phyloP scores from a whole-genome alignment of 2,797 vertebrate genomes.

The Bradypodion pumilum region DNA sequence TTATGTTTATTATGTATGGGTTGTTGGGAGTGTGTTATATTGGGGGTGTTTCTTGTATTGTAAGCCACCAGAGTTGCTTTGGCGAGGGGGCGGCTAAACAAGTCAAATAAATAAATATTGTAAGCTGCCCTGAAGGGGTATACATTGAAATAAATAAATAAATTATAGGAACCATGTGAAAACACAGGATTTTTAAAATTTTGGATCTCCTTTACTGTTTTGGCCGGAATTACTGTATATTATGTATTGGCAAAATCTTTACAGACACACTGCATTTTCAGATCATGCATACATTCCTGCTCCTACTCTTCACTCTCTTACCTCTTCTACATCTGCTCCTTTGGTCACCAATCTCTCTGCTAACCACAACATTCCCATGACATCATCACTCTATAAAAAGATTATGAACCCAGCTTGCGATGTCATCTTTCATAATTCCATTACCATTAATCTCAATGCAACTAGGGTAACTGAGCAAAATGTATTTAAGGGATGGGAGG shows the following conservation, averaged over 20 bases:
- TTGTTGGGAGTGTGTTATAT: too few relatives aligned
- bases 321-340: background rate
- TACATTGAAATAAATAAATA: too few relatives aligned
- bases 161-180: too few relatives aligned
- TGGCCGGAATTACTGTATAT: background rate
- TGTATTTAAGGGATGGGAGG: background rate
- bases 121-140: too few relatives aligned
- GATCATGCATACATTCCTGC: background rate
- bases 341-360: background rate
- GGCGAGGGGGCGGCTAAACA: too few relatives aligned
- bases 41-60: too few relatives aligned
- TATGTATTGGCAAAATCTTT: background rate
- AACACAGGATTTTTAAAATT: too few relatives aligned
- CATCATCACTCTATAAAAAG: background rate
- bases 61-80: too few relatives aligned
- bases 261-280: background rate
- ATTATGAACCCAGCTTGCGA: background rate
- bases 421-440: background rate
- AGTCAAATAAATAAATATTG: too few relatives aligned
- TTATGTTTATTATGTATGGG: too few relatives aligned
- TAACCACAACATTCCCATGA: background rate
- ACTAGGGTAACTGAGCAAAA: background rate
- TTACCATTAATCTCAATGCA: background rate
- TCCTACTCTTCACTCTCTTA: background rate
- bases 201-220: background rate